phyloP scores from a whole-genome alignment of 1,140 invertebrate species.

The Sarcophaga peregrina region DNA sequence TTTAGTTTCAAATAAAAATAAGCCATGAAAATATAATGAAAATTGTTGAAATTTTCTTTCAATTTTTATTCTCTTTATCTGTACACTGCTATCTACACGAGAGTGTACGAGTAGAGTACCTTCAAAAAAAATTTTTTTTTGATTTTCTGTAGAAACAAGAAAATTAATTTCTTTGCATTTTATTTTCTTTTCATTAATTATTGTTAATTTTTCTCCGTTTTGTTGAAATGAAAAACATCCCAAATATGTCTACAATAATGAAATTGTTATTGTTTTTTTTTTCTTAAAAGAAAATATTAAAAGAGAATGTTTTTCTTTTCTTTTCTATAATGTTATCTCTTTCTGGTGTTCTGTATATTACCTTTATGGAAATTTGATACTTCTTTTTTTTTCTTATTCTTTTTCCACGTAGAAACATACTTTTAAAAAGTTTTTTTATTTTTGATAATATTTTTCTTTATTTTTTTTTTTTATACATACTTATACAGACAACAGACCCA shows the following conservation, averaged over 20 bases:
- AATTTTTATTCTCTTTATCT: too few species aligned
- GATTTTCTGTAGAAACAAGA: too few species aligned
- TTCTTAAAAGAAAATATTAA: neutral
- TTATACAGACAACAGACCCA: neutral
- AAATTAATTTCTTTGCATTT: neutral
- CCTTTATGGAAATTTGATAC: conserved; percentile 66
- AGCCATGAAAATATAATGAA: too few species aligned
- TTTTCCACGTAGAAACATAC: conserved; percentile 29
- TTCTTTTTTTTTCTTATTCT: conserved; percentile 45
- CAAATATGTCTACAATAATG: conserved; percentile 66
- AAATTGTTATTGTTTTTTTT: conserved; percentile 58
- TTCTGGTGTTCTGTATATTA: conserved; percentile 53
- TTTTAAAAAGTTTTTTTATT: neutral
- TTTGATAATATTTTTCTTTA: neutral
- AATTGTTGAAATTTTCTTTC: too few species aligned
- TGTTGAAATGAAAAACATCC: conserved; percentile 46
- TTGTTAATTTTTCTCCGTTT: neutral
- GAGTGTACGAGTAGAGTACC: too few species aligned
- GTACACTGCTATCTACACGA: too few species aligned
- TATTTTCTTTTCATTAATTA: neutral
- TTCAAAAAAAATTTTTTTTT: too few species aligned
- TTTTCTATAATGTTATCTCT: conserved; percentile 63
- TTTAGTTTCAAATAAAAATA: neutral
- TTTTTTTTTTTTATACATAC: neutral
- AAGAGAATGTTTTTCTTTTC: conserved; percentile 44